These are phyloP conservation scores for Silurus lanzhouensis DNA, from an alignment of 2,797 vertebrate genomes.

Conservation along the genomic window DNA sequence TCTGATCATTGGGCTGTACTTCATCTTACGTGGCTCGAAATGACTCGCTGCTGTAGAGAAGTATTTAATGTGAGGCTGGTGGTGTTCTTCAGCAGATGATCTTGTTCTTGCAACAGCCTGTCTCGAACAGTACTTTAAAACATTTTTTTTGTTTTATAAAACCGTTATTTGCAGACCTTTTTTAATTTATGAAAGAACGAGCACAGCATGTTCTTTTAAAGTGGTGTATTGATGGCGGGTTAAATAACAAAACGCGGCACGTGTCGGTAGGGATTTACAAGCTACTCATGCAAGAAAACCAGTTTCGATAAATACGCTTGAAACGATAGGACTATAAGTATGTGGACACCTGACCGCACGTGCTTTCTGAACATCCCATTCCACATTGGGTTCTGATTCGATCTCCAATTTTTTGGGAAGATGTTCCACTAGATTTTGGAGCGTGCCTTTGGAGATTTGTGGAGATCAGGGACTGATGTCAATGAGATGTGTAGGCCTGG, in stretches of 20 bases:
- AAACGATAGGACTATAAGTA: too few species aligned
- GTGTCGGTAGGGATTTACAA: not conserved
- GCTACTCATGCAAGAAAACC: not conserved
- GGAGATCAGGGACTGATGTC: too few species aligned
- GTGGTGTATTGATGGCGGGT: not conserved
- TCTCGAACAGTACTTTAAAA: not conserved
- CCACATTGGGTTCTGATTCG: too few species aligned
- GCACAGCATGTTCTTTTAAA: not conserved
- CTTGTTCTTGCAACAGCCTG: not conserved
- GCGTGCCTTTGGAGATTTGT: too few species aligned
- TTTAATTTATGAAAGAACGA: constrained; percentile 1
- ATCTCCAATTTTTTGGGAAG: too few species aligned
- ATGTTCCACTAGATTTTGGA: too few species aligned
- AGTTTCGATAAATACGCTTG: not conserved
- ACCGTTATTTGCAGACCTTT: not conserved
- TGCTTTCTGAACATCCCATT: too few species aligned
- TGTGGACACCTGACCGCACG: too few species aligned
- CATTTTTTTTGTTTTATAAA: not conserved
- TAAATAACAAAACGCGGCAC: not conserved
- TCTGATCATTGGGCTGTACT: not conserved
- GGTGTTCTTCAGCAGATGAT: not conserved
- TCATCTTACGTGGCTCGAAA: not conserved
- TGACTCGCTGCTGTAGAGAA: not conserved
- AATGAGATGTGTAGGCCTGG: too few species aligned
- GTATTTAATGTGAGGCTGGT: not conserved